Evolutionary conservation across 2,888 invertebrate genomes (phyloP), one percentile per base, ranked within the genome.

Genomic region (Napeogenes sylphis): DNA sequence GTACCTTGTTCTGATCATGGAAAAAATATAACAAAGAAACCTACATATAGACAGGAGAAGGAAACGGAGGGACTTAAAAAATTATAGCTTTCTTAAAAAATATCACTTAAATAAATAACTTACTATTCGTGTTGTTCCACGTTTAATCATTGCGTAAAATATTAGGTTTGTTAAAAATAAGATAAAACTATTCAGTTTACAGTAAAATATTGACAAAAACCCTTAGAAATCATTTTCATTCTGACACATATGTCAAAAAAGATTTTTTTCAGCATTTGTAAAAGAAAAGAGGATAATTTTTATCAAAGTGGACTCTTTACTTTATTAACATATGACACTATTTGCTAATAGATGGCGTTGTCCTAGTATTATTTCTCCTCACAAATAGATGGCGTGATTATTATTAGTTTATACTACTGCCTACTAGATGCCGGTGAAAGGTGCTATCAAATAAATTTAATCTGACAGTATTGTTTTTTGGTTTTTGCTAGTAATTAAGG

Each of bases 61-160:
- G 3, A 42, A 1, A 10, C 3, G 8, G 3, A 10, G 10, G 42
- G 10, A 12, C 12, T 10, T 8, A 12, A 42, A 8, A 10, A 12
- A 10, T 10, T 10, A 42, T 42, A 12, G 42, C 10, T 8, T 42
- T 42, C 42, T 42, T 42, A 42, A 42, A 42, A 42, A 42, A 10
- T 2, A 10, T 10, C 10, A 10, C 8, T 42, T 38, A 45, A 45
- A 12, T 4, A 14, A 55, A 45, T n/a, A 58, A 82, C 84, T 81
- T 70, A 85, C 85, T 64, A 75, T 66, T 68, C 71, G 72, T 63
- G 75, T 64, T 59, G 77, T 68, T 64, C 72, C 75, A 67, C 79
- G 74, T 67, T 75, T 80, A 61, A 82, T 75, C 85, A 85, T 85
- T 61, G 70, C 79, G 76, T 65, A 63, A 13, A 10, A 51, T 30